Evolutionary conservation across 2,888 invertebrate species (phyloP).

Genomic region (Aphodius sticticus): DNA sequence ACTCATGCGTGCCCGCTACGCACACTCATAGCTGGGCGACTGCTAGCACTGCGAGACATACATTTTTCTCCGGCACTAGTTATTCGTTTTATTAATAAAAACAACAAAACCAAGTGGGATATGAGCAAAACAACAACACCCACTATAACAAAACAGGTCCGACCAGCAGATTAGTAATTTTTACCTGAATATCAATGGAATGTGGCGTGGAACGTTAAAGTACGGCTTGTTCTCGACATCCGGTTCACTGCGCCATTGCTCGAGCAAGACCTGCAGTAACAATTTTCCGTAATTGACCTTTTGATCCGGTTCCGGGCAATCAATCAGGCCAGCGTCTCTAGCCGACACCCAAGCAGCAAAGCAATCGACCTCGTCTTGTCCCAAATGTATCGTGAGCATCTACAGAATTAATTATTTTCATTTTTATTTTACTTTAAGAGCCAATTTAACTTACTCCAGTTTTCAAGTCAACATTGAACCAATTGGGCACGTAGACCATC

Average conservation of each 20-base stretch:
- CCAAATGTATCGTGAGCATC: constrained; percentile 97
- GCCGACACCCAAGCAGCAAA: constrained; percentile 99
- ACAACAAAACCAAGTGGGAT: background rate
- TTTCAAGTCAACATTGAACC: constrained; percentile 99
- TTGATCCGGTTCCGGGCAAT: constrained; percentile 72
- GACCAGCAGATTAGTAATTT: background rate
- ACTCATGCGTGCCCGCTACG: no score
- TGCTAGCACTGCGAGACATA: no score
- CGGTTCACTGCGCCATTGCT: constrained; percentile 84
- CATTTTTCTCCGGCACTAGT: no score
- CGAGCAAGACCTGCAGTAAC: constrained; percentile 91
- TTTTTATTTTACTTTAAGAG: background rate
- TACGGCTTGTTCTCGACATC: constrained; percentile 79
- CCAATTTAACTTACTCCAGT: constrained; percentile 79
- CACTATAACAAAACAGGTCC: no score
- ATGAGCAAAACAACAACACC: background rate
- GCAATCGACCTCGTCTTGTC: constrained; percentile 97
- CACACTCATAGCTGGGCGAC: no score
- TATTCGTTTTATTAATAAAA: no score
- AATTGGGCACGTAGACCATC: constrained; percentile 96
- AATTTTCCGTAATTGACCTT: constrained; percentile 97
- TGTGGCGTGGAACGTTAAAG: constrained; percentile 93
- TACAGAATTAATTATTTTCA: constrained; percentile 51
- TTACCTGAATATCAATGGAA: constrained; percentile 93
- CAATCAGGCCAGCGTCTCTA: constrained; percentile 85